Percentiles rank a stretch among this genome's conserved stretches.
phyloP scores from a whole-genome alignment of 2,113 vertebrate species.

The Struthio camelus region DNA sequence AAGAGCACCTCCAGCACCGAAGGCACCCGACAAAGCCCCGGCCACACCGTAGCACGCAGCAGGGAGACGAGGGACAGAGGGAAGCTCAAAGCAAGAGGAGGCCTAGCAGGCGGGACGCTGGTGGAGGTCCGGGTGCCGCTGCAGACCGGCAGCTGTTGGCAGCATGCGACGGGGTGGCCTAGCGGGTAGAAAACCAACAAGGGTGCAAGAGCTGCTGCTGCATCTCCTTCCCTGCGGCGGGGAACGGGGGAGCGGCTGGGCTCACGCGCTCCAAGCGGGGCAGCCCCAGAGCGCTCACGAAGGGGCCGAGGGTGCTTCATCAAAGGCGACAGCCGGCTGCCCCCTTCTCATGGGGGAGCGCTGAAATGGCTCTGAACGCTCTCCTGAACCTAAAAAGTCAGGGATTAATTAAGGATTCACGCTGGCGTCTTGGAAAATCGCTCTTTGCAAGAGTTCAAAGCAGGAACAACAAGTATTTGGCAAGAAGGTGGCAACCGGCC shows the following conservation, averaged over 20 bases:
- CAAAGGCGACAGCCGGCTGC: not conserved
- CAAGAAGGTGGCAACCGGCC: constrained; percentile 2
- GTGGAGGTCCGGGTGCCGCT: not conserved
- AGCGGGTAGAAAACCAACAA: too few species aligned
- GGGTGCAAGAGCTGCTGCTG: not conserved
- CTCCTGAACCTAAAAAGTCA: not conserved
- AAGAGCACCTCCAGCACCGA: not conserved
- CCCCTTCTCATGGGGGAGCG: not conserved
- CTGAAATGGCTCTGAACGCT: not conserved
- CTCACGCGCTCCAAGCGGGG: too few species aligned
- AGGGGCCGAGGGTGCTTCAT: too few species aligned
- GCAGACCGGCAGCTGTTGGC: too few species aligned
- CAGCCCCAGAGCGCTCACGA: too few species aligned
- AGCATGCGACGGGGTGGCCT: not conserved
- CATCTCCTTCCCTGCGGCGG: too few species aligned
- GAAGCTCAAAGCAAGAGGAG: not conserved
- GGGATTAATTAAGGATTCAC: constrained; percentile 69
- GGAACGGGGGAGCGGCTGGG: too few species aligned
- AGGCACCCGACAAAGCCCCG: not conserved
- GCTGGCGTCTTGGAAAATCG: constrained; percentile 47
- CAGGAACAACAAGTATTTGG: constrained; percentile 57
- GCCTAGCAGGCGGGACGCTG: not conserved
- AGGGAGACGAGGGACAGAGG: not conserved
- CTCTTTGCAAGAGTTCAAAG: constrained; percentile 37
- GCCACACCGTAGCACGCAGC: not conserved